phyloP scores from a whole-genome alignment of 2,113 vertebrate genomes.

The Macheiramphus alcinus region DNA sequence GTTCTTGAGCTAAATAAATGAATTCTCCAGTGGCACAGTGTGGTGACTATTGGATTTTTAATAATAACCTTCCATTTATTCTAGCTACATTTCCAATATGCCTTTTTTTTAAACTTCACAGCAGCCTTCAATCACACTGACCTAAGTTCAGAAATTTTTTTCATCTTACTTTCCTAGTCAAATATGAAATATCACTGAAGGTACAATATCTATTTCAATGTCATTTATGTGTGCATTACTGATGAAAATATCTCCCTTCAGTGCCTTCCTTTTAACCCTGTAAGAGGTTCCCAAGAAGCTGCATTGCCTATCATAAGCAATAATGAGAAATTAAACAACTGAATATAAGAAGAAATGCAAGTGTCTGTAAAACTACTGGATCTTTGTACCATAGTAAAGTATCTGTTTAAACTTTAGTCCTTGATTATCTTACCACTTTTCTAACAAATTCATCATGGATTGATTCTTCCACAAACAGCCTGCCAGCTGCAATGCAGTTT shows the following conservation, averaged over 20 bases:
- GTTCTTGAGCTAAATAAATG: neutral
- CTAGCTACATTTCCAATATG: neutral
- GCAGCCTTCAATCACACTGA: neutral
- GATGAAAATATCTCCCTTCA: neutral
- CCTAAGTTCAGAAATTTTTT: neutral
- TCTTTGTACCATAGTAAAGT: neutral
- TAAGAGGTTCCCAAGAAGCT: neutral
- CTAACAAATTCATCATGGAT: conserved; percentile 80
- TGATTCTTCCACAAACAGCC: conserved; percentile 83
- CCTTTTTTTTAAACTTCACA: neutral
- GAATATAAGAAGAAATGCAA: neutral
- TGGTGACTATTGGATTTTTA: neutral
- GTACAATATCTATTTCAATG: neutral
- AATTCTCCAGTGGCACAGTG: neutral
- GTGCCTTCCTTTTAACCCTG: neutral
- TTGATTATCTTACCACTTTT: conserved; percentile 76
- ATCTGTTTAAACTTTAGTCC: neutral
- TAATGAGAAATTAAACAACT: neutral
- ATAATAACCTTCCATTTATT: neutral
- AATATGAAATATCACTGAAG: neutral
- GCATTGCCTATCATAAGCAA: neutral
- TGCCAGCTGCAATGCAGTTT: conserved; percentile 85
- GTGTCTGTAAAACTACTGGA: neutral
- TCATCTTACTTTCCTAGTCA: neutral
- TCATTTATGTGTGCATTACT: neutral